These are phyloP conservation scores for Zele albiditarsus DNA, from an alignment of 2,888 invertebrate species.

Conservation along the genomic window DNA sequence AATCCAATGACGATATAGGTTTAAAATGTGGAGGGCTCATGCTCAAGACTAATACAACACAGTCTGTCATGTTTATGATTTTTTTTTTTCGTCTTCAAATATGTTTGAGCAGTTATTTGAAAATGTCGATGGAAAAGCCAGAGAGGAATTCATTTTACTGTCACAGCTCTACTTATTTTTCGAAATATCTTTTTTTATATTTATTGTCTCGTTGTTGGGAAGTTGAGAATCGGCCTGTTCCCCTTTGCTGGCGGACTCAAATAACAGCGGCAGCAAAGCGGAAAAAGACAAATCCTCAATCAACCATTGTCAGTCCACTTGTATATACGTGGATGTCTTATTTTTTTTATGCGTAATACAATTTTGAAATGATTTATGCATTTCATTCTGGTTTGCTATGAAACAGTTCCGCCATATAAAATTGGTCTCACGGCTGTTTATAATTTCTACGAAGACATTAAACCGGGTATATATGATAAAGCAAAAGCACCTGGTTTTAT, in stretches of 20 bases:
- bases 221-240: constrained; percentile 74
- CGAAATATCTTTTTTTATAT: not conserved
- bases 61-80: not conserved
- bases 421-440: not conserved
- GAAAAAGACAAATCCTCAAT: constrained; percentile 78
- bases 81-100: not conserved
- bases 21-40: constrained; percentile 9
- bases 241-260: constrained; percentile 76
- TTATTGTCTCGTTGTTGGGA: not conserved
- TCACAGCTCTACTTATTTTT: not conserved
- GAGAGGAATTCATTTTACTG: not conserved
- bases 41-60: not conserved
- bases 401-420: not conserved
- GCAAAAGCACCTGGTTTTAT: no score
- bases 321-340: no score
- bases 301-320: constrained; percentile 45
- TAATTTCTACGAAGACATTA: constrained; percentile 23
- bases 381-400: not conserved
- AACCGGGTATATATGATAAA: not conserved
- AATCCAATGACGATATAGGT: constrained; percentile 52
- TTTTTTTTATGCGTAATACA: not conserved
- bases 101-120: not conserved
- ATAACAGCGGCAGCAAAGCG: constrained; percentile 78
- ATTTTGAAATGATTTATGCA: constrained; percentile 20
- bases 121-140: no score